A percentile compares a stretch with the other conserved stretches of the same genome.
Conservation (phyloP, 53 echinoderm and acorn worm species). For the Luidia sarsii region DNA sequence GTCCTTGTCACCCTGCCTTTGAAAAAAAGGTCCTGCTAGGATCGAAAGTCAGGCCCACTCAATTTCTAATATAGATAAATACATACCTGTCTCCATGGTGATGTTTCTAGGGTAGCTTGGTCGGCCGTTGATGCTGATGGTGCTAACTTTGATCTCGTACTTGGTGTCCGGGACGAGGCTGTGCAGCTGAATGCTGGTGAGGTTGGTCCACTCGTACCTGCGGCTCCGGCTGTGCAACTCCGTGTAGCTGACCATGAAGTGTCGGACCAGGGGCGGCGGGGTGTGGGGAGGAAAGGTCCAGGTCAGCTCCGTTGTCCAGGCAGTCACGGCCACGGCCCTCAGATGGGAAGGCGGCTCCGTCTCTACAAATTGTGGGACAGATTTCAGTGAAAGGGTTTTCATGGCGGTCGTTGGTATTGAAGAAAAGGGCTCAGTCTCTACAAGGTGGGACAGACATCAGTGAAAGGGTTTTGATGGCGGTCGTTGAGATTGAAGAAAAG, state of each 20-base stretch:
- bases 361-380: too few species aligned
- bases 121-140: conserved; percentile 8
- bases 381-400: neutral
- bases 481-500: too few species aligned
- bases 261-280: conserved; percentile 2
- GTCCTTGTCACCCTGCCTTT: too few species aligned
- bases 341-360: conserved; percentile 47
- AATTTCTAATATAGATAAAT: too few species aligned
- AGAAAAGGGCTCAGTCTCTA: too few species aligned
- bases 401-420: too few species aligned
- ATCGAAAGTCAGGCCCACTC: too few species aligned
- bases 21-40: too few species aligned
- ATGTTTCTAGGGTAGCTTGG: conserved; percentile 6
- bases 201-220: neutral
- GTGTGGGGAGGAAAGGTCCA: conserved; percentile 52
- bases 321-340: neutral
- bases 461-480: too few species aligned
- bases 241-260: conserved; percentile 27
- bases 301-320: neutral
- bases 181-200: neutral
- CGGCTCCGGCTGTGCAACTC: neutral
- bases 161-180: conserved; percentile 9
- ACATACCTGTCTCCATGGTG: conserved; percentile 13
- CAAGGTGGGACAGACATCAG: too few species aligned
- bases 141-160: conserved; percentile 1